Evolutionary conservation across 2,888 invertebrate genomes (phyloP), one percentile per base, ranked within the genome.

Genomic region (Bruchidius siliquastri): DNA sequence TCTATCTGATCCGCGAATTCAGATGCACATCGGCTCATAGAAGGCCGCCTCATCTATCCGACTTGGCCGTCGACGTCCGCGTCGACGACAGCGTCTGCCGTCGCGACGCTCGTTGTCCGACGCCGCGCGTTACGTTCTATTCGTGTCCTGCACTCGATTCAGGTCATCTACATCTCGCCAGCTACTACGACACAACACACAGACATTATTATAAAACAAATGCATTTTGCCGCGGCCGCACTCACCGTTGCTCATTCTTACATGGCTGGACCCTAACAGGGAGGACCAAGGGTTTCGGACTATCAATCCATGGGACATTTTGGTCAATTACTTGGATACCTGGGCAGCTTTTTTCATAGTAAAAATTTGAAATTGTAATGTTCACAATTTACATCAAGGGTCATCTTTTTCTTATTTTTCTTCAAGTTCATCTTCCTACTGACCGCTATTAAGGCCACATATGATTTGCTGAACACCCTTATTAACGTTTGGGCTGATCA

Each of bases 111-210:
- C 8, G 4, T 6, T 8, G 30, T 8, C 49, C 13, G 49, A 49
- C 49, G 49, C 49, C 18, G 10, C 49, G 78, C 80, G 80, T 72
- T 72, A 77, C 73, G 76, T 81, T 81, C 81, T 81, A 81, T 82
- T 81, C 79, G 80, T 76, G 79, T 80, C 49, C 79, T 82, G 83
- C 79, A 81, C 83, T 81, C 82, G 80, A 83, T 83, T 81, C 81
- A 78, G 83, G 82, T 83, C 83, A 82, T 83, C 80, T 77, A 81
- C 81, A 49, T 49, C 49, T 49, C 49, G 49, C 79, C 79, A 76
- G 71, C 73, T 70, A 68, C 71, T 72, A 72, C 78, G 77, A 76
- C 77, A 79, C 77, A 77, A 78, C 75, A 78, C 74, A 71, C 49
- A 21, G 21, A 30, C 66, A 21, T 22, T 49, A 71, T 22, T 66